Conservation (phyloP, 37 sponge, comb jelly and placozoan species). For the Lycopodina hypogea region DNA sequence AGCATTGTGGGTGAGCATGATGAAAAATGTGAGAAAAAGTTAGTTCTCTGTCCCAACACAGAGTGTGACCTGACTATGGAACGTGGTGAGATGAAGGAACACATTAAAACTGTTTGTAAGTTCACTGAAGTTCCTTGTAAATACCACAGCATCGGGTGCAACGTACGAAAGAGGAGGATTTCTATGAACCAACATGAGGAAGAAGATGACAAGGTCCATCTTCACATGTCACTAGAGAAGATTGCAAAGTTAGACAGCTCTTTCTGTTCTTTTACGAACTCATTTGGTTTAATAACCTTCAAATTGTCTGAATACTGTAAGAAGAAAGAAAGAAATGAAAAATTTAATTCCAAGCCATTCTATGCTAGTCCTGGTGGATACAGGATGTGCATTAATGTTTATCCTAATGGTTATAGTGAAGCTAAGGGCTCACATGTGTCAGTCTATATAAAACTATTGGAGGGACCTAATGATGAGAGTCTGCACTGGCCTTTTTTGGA, state of each 20-base stretch:
- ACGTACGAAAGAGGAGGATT: neutral
- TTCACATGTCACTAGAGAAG: neutral
- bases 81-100: conserved; percentile 1
- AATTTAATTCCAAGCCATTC: conserved; percentile 9
- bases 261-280: too few relatives aligned
- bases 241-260: neutral
- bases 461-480: conserved; percentile 27
- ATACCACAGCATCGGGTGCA: conserved; percentile 29
- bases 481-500: conserved; percentile 16
- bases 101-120: neutral
- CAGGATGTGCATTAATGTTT: conserved; percentile 29
- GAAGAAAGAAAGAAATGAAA: neutral
- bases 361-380: conserved; percentile 30
- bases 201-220: neutral
- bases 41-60: conserved; percentile 25
- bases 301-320: neutral
- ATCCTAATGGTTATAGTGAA: conserved; percentile 26
- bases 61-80: neutral
- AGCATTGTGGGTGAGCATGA: conserved; percentile 20
- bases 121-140: conserved; percentile 17
- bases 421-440: conserved; percentile 44
- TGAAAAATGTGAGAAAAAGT: neutral
- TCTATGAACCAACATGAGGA: conserved; percentile 18
- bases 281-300: too few relatives aligned
- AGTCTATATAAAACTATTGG: conserved; percentile 11